Percentiles rank a stretch among this genome's conserved stretches.
phyloP scores from a whole-genome alignment of 2,797 vertebrate species.

The Chloroceryle inda region DNA sequence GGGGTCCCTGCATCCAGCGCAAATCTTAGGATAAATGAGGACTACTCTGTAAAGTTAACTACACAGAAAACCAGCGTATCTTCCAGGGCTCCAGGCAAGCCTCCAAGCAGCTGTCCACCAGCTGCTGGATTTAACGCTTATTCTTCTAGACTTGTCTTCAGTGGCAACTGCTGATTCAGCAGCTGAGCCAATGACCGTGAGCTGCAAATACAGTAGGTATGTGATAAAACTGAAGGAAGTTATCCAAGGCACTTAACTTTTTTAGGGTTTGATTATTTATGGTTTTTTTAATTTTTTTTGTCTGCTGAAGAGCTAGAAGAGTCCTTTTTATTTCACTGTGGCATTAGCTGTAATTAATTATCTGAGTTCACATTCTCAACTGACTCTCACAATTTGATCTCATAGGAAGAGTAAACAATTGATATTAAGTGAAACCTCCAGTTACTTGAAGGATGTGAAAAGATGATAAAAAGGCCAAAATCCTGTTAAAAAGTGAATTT shows the following conservation, averaged over 20 bases:
- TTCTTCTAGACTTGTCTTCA: neutral
- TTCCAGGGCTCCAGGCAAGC: neutral
- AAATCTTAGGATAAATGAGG: neutral
- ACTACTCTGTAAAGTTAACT: neutral
- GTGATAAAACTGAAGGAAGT: neutral
- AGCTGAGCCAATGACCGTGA: neutral
- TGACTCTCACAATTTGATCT: neutral
- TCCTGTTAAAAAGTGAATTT: neutral
- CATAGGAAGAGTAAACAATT: neutral
- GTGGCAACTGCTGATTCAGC: conserved; percentile 1
- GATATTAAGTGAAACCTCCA: neutral
- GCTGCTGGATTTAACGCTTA: neutral
- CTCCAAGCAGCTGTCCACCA: neutral
- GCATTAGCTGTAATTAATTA: neutral
- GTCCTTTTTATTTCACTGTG: neutral
- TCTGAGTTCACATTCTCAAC: neutral
- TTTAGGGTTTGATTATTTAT: neutral
- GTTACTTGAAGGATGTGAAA: neutral
- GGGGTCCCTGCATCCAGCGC: neutral
- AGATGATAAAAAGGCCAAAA: neutral
- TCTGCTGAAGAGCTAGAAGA: neutral
- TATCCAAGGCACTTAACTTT: neutral
- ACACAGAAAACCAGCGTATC: neutral
- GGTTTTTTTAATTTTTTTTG: neutral
- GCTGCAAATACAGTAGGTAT: neutral